Evolutionary conservation across 2,888 invertebrate species (phyloP).

Genomic region (Sycophila texana): DNA sequence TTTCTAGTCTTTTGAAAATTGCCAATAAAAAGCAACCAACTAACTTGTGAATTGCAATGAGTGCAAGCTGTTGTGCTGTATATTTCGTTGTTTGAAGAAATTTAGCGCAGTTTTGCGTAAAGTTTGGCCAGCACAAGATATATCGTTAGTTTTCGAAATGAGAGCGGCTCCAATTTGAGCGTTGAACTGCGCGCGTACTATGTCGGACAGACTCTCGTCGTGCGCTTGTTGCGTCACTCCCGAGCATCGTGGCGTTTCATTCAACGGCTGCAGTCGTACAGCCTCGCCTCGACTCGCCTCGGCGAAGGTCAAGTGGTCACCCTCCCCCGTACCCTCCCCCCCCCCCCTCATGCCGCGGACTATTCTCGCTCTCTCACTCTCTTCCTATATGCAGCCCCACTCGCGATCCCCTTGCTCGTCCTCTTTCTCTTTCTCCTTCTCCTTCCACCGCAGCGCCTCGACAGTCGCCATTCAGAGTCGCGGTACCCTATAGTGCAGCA

Average conservation of each 20-base stretch:
- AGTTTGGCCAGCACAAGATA: too few species aligned
- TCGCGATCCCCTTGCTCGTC: conserved; percentile 52
- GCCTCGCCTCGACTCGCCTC: not conserved
- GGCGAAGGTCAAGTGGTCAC: conserved; percentile 73
- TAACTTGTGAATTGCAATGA: too few species aligned
- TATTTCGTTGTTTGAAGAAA: too few species aligned
- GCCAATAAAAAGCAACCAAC: too few species aligned
- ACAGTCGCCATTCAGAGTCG: conserved; percentile 37
- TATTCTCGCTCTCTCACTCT: conserved; percentile 39
- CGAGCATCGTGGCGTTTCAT: conserved; percentile 65
- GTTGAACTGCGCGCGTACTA: not conserved
- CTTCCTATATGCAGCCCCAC: conserved; percentile 48
- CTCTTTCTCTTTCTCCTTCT: conserved; percentile 27
- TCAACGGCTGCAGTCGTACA: conserved; percentile 66
- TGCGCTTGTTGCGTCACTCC: conserved; percentile 67
- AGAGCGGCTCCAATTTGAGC: conserved; percentile 26
- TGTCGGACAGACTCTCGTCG: too few species aligned
- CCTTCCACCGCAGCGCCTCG: not conserved
- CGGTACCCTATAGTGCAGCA: conserved; percentile 25
- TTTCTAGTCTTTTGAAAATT: too few species aligned
- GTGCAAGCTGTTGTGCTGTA: too few species aligned
- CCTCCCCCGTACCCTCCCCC: conserved; percentile 58
- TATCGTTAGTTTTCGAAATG: too few species aligned
- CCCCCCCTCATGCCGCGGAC: not conserved
- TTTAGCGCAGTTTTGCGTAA: too few species aligned